Evolutionary conservation across 2,113 vertebrate species (phyloP).

Genomic region (Lycaon pictus): DNA sequence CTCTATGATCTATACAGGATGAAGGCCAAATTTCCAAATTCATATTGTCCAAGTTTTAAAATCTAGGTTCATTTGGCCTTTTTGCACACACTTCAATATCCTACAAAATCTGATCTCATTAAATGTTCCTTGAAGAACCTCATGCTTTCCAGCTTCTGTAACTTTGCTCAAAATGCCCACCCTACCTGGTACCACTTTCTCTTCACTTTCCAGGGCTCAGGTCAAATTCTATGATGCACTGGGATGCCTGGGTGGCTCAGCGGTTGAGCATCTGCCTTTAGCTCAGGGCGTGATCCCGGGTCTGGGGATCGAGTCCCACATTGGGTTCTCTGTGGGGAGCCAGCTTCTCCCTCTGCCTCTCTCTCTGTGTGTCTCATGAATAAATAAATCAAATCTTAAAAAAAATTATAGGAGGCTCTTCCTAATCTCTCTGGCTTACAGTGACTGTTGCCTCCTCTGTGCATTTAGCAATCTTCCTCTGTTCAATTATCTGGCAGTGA

Average conservation of each 20-base stretch:
- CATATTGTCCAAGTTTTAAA: neutral
- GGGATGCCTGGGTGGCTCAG: too few species aligned
- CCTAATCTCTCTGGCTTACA: neutral
- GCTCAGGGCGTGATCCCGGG: too few species aligned
- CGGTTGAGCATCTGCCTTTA: too few species aligned
- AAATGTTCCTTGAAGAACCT: neutral
- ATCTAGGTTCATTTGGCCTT: neutral
- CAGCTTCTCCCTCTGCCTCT: too few species aligned
- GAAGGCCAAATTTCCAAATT: neutral
- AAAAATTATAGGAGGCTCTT: neutral
- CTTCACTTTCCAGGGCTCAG: neutral
- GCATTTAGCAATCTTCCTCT: neutral
- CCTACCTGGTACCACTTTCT: neutral
- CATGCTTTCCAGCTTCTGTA: neutral
- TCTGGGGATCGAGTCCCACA: too few species aligned
- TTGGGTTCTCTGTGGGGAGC: too few species aligned
- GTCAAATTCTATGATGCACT: neutral
- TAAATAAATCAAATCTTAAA: too few species aligned
- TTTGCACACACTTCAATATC: neutral
- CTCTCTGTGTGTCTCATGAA: too few species aligned
- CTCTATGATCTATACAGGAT: neutral
- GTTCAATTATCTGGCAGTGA: neutral
- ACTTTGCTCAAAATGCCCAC: neutral
- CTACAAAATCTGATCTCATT: neutral
- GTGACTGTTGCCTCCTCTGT: neutral